Evolutionary conservation across 2,113 vertebrate species (phyloP).

Genomic region (Saccopteryx leptura): DNA sequence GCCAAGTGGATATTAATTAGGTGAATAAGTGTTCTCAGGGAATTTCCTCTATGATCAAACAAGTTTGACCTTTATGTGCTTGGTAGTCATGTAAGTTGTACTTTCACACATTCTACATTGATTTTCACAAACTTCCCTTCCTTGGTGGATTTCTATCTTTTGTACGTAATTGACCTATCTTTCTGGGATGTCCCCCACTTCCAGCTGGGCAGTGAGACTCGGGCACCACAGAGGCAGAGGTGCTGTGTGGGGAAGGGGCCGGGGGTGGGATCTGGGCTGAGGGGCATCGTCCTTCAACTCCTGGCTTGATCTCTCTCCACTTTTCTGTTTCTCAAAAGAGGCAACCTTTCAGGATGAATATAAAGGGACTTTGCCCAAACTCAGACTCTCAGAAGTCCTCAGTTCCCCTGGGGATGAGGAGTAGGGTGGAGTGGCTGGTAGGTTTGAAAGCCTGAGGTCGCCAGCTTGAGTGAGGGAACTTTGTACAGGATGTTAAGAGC

Average conservation of each 20-base stretch:
- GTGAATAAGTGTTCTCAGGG: not conserved
- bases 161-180: not conserved
- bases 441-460: too few relatives aligned
- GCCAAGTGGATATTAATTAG: too few relatives aligned
- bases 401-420: accelerated
- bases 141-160: not conserved
- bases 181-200: not conserved
- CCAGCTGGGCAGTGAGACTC: not conserved
- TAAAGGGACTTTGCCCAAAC: not conserved
- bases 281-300: not conserved
- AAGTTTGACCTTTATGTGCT: not conserved
- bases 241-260: not conserved
- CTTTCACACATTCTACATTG: not conserved
- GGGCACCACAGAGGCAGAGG: too few relatives aligned
- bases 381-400: not conserved
- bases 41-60: not conserved
- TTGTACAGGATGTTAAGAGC: not conserved
- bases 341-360: not conserved
- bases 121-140: conserved; percentile 43
- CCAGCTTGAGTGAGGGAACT: not conserved
- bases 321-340: not conserved
- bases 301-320: not conserved
- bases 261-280: not conserved
- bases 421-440: too few relatives aligned
- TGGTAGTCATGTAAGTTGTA: not conserved